Conservation (phyloP, 2,113 vertebrate species). For the Clarias magur region DNA sequence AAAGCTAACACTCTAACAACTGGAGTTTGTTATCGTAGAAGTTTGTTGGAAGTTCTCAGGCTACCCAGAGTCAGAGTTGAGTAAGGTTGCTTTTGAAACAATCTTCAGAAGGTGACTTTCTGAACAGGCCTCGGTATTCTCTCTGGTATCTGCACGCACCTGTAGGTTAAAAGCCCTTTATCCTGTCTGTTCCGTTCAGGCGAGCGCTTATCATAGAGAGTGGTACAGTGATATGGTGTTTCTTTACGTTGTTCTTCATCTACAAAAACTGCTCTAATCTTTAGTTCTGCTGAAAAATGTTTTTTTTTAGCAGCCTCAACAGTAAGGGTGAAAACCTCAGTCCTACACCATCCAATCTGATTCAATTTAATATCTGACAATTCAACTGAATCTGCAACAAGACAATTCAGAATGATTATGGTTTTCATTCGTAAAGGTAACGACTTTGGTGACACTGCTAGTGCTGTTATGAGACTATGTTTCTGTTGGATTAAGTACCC, state of each 20-base stretch:
- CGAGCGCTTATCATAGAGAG: slow-evolving; percentile 50
- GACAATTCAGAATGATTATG: background rate
- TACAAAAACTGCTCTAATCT: slow-evolving; percentile 48
- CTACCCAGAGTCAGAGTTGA: background rate
- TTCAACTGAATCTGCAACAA: background rate
- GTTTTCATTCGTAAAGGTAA: no score
- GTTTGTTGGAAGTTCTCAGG: background rate
- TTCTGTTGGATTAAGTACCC: background rate
- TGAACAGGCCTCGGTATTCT: slow-evolving; percentile 25
- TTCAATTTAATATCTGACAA: background rate
- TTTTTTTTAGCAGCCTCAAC: slow-evolving; percentile 33
- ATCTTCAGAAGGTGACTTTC: slow-evolving; percentile 39
- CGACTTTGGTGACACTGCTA: background rate
- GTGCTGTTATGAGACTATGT: no score
- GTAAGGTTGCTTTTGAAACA: background rate
- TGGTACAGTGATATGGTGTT: slow-evolving; percentile 47
- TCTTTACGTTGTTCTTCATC: slow-evolving; percentile 33
- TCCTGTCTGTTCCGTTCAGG: slow-evolving; percentile 25
- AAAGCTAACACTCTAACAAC: slow-evolving; percentile 2
- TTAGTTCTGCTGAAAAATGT: slow-evolving; percentile 36
- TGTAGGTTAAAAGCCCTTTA: slow-evolving; percentile 33
- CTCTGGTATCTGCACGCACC: slow-evolving; percentile 47
- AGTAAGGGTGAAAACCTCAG: background rate
- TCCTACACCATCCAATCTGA: background rate
- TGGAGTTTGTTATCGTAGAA: background rate